phyloP scores from a whole-genome alignment of 1,140 invertebrate species.

The Drosophila triauraria region DNA sequence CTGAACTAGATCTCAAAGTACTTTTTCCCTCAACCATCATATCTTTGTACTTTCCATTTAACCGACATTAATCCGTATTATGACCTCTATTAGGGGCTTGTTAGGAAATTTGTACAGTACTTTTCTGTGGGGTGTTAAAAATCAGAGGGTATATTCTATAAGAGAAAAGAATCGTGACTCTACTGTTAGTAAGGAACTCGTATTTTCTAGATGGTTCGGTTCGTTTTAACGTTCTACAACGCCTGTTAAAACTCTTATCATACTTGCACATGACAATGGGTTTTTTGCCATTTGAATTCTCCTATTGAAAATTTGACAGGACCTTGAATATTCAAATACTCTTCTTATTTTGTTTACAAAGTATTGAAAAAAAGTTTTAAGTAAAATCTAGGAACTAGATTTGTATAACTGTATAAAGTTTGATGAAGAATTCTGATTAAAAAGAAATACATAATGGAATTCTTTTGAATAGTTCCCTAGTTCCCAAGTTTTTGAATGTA shows the following conservation, averaged over 20 bases:
- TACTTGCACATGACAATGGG: constrained; percentile 21
- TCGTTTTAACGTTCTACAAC: constrained; percentile 18
- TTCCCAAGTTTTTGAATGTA: no score
- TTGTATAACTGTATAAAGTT: no score
- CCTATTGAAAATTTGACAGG: neutral
- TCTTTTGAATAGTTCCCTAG: no score
- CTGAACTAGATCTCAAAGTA: constrained; percentile 14
- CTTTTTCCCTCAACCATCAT: neutral
- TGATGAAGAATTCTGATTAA: no score
- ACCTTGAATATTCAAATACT: neutral
- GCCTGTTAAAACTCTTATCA: constrained; percentile 29
- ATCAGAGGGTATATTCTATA: constrained; percentile 1
- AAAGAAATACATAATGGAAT: neutral
- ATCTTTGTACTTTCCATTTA: constrained; percentile 38
- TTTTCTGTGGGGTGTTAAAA: neutral
- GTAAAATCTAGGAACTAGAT: no score
- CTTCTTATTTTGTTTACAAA: neutral
- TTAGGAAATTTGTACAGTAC: neutral
- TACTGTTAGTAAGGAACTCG: constrained; percentile 10
- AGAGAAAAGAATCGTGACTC: constrained; percentile 1
- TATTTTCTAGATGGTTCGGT: constrained; percentile 35
- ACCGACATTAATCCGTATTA: neutral
- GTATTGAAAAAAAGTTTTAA: no score
- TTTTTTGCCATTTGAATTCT: constrained; percentile 26
- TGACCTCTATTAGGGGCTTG: neutral